Percentiles rank a stretch among this genome's conserved stretches.
Evolutionary conservation across 2,113 vertebrate species (phyloP).

Genomic region (Crotophaga sulcirostris): DNA sequence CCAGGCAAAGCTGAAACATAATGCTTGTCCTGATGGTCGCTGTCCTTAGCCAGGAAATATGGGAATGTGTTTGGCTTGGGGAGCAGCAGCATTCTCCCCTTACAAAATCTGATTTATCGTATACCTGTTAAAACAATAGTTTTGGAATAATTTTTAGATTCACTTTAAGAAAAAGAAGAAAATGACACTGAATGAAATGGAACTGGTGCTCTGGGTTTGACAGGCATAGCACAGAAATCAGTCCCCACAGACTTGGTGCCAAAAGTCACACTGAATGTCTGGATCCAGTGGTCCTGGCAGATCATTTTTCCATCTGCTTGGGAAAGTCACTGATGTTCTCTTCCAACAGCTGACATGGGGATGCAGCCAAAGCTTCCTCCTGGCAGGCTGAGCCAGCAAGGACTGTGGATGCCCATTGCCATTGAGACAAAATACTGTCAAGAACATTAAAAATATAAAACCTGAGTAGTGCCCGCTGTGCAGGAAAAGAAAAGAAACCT

Average conservation of each 20-base stretch:
- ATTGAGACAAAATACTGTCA: not conserved
- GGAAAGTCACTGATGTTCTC: not conserved
- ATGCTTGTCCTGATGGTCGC: slow-evolving; percentile 17
- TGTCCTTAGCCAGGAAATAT: slow-evolving; percentile 10
- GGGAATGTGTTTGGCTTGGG: slow-evolving; percentile 7
- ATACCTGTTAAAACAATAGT: slow-evolving; percentile 13
- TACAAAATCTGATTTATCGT: not conserved
- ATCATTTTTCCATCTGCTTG: slow-evolving; percentile 33
- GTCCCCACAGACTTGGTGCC: not conserved
- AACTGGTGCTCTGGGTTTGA: not conserved
- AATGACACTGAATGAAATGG: slow-evolving; percentile 1
- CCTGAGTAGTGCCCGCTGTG: not conserved
- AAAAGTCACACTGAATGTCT: not conserved
- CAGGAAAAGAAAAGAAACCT: not conserved
- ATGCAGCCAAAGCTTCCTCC: not conserved
- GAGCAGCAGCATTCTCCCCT: not conserved
- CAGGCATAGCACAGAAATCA: not conserved
- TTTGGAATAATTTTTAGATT: not conserved
- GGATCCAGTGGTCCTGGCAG: not conserved
- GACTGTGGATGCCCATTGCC: not conserved
- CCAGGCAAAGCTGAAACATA: not conserved
- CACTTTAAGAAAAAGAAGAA: slow-evolving; percentile 12
- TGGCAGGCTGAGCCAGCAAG: not conserved
- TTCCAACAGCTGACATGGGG: not conserved
- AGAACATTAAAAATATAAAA: not conserved